Conservation (phyloP, 2,888 invertebrate species). For the Andrena haemorrhoa region DNA sequence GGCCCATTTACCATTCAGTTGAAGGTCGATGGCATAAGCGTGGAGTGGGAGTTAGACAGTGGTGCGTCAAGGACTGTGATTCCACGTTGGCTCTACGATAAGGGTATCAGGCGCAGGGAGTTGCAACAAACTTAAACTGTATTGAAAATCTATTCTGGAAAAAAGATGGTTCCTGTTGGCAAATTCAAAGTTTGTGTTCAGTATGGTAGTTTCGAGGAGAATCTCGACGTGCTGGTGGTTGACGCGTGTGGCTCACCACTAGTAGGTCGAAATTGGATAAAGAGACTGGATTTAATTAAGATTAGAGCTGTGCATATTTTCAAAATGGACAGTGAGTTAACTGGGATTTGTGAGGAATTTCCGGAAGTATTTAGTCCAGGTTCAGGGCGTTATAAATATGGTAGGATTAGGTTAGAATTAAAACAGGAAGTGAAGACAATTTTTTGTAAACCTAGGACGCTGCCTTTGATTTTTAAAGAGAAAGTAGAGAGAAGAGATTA, state of each 20-base stretch:
- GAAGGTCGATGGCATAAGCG: neutral
- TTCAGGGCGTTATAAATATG: neutral
- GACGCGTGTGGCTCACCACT: neutral
- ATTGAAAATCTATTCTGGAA: conserved; percentile 4
- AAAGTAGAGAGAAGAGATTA: conserved; percentile 57
- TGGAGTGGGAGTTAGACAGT: conserved; percentile 5
- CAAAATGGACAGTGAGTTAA: neutral
- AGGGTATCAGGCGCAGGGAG: neutral
- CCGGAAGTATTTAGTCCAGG: conserved; percentile 1
- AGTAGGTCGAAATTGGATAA: neutral
- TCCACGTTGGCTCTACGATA: neutral
- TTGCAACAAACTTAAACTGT: neutral
- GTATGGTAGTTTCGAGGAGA: neutral
- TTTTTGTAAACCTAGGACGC: conserved; percentile 66
- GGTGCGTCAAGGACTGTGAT: conserved; percentile 8
- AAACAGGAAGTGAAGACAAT: conserved; percentile 58
- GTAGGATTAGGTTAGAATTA: conserved; percentile 48
- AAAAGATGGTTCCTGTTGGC: neutral
- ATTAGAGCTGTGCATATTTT: neutral
- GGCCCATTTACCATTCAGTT: neutral
- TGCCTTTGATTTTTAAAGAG: conserved; percentile 64
- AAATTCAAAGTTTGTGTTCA: neutral
- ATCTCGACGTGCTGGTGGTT: neutral
- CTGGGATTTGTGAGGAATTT: conserved; percentile 8
- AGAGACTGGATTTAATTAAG: neutral